Evolutionary conservation across 2,888 invertebrate species (phyloP).

Genomic region (Atrina japonica): DNA sequence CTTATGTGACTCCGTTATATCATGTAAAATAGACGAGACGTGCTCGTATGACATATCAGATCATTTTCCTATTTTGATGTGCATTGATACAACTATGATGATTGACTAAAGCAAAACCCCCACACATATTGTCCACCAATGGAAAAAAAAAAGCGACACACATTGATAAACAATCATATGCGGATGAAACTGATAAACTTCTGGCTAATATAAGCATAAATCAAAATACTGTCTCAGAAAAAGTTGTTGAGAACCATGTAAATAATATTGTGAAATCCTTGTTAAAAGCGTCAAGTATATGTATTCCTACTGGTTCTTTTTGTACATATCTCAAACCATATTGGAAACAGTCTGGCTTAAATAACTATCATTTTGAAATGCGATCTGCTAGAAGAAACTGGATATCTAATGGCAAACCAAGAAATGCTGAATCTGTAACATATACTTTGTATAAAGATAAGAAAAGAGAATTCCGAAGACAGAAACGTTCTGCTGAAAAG

Average conservation of each 20-base stretch:
- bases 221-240: neutral
- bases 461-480: conserved; percentile 20
- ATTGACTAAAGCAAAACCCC: too few species aligned
- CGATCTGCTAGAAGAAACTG: neutral
- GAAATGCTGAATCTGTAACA: neutral
- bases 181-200: conserved; percentile 12
- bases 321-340: conserved; percentile 17
- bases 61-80: too few species aligned
- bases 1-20: too few species aligned
- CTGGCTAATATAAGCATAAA: neutral
- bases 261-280: neutral
- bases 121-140: too few species aligned
- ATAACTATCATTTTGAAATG: conserved; percentile 20
- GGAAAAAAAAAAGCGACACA: conserved; percentile 22
- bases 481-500: neutral
- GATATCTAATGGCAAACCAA: conserved; percentile 7
- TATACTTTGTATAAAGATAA: conserved; percentile 15
- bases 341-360: conserved; percentile 20
- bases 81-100: too few species aligned
- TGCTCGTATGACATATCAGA: too few species aligned
- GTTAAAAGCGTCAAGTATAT: neutral
- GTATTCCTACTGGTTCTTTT: conserved; percentile 7
- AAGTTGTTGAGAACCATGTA: neutral
- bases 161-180: neutral
- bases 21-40: too few species aligned